Conservation (phyloP, 1,140 invertebrate species). For the Luehdorfia chinensis region DNA sequence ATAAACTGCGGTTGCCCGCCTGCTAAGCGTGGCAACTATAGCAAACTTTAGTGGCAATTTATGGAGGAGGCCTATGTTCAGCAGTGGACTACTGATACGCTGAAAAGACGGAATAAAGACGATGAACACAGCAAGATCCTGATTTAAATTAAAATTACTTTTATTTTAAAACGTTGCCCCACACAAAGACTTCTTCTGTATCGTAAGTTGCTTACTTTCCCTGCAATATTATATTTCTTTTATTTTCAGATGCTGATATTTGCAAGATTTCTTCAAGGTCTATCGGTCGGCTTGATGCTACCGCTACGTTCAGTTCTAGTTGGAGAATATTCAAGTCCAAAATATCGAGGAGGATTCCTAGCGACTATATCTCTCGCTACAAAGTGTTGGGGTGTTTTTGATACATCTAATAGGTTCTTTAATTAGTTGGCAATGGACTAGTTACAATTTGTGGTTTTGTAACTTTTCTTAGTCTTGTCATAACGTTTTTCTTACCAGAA, state of each 20-base stretch:
- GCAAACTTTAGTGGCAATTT: too few species aligned
- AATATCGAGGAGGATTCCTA: slow-evolving; percentile 35
- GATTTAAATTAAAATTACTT: too few species aligned
- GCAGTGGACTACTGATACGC: too few species aligned
- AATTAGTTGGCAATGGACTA: slow-evolving; percentile 27
- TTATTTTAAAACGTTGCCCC: too few species aligned
- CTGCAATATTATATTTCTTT: too few species aligned
- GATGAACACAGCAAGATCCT: too few species aligned
- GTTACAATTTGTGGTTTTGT: slow-evolving; percentile 26
- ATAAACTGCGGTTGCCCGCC: too few species aligned
- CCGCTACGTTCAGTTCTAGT: slow-evolving; percentile 36
- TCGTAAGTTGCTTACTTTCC: too few species aligned
- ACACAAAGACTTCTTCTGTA: too few species aligned
- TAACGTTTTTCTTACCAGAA: slow-evolving; percentile 34
- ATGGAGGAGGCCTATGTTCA: too few species aligned
- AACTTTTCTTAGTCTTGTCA: slow-evolving; percentile 24
- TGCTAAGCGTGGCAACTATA: too few species aligned
- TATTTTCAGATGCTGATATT: slow-evolving; percentile 26
- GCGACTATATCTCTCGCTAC: slow-evolving; percentile 28
- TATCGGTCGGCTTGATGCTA: slow-evolving; percentile 31
- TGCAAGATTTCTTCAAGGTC: slow-evolving; percentile 39
- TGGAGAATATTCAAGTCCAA: slow-evolving; percentile 43
- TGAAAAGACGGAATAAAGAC: too few species aligned
- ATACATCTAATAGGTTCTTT: slow-evolving; percentile 30
- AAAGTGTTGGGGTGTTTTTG: slow-evolving; percentile 25